Evolutionary conservation across 2,888 invertebrate species (phyloP).

Genomic region (Eumerus sabulonum): DNA sequence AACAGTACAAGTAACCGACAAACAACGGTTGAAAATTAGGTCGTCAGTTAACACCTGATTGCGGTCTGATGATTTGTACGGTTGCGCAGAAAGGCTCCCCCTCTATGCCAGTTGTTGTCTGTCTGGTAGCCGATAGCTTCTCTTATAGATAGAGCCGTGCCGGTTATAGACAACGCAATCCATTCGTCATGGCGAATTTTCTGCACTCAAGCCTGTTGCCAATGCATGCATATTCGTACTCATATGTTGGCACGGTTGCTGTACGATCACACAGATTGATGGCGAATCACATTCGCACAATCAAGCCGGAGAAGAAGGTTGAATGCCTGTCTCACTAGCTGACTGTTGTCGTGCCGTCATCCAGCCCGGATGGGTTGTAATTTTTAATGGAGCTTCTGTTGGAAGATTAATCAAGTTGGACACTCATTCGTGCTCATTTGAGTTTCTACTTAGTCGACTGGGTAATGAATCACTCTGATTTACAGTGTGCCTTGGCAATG

Average conservation of each 20-base stretch:
- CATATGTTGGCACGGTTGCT: constrained; percentile 31
- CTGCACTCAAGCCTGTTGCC: constrained; percentile 35
- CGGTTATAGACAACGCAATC: constrained; percentile 67
- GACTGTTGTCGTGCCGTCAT: constrained; percentile 42
- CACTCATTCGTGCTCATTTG: constrained; percentile 68
- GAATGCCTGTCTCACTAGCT: constrained; percentile 34
- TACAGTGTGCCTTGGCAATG: constrained; percentile 34
- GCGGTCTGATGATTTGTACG: constrained; percentile 69
- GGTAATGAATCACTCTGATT: constrained; percentile 62
- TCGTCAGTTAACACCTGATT: constrained; percentile 70
- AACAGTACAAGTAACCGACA: constrained; percentile 50
- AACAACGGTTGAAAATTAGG: constrained; percentile 68
- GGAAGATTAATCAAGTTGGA: constrained; percentile 67
- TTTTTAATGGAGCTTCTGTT: constrained; percentile 69
- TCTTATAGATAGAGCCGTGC: constrained; percentile 26
- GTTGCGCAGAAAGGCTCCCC: constrained; percentile 58
- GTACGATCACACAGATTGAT: constrained; percentile 61
- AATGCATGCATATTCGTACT: constrained; percentile 17
- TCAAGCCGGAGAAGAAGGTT: constrained; percentile 41
- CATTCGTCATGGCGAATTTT: constrained; percentile 67
- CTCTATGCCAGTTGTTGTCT: background rate
- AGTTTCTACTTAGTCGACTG: constrained; percentile 64
- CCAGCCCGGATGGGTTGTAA: constrained; percentile 59
- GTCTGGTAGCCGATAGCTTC: background rate
- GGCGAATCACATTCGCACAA: constrained; percentile 67